phyloP scores from a whole-genome alignment of 2,888 invertebrate species.

The Himalopsyche tibetana region DNA sequence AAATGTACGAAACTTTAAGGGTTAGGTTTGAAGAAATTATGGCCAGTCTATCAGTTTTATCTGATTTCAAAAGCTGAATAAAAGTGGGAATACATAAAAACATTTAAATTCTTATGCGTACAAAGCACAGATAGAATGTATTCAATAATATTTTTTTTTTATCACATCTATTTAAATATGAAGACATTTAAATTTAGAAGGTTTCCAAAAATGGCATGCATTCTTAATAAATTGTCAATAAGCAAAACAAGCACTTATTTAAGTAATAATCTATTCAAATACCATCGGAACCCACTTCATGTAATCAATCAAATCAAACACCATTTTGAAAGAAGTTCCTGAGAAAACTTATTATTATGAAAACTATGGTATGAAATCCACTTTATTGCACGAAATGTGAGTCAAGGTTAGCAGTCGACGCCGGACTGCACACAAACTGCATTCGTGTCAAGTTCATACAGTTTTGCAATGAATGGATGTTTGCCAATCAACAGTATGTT shows the following conservation, averaged over 20 bases:
- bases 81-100: too few species aligned
- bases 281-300: slow-evolving; percentile 58
- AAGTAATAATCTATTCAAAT: slow-evolving; percentile 20
- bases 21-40: too few species aligned
- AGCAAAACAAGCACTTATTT: neutral
- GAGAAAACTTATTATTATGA: neutral
- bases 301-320: slow-evolving; percentile 59
- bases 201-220: neutral
- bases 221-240: neutral
- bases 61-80: too few species aligned
- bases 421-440: slow-evolving; percentile 6
- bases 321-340: slow-evolving; percentile 45
- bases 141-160: too few species aligned
- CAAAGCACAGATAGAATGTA: too few species aligned
- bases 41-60: too few species aligned
- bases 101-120: too few species aligned
- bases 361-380: neutral
- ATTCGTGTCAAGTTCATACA: slow-evolving; percentile 1
- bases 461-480: neutral
- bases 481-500: neutral
- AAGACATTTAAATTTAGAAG: neutral
- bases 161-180: too few species aligned
- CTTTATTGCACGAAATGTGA: neutral
- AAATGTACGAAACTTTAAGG: too few species aligned
- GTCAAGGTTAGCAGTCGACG: slow-evolving; percentile 7